A percentile compares a stretch with the other conserved stretches of the same genome.
Conservation (phyloP, 2,113 vertebrate genomes). For the Mobula birostris region DNA sequence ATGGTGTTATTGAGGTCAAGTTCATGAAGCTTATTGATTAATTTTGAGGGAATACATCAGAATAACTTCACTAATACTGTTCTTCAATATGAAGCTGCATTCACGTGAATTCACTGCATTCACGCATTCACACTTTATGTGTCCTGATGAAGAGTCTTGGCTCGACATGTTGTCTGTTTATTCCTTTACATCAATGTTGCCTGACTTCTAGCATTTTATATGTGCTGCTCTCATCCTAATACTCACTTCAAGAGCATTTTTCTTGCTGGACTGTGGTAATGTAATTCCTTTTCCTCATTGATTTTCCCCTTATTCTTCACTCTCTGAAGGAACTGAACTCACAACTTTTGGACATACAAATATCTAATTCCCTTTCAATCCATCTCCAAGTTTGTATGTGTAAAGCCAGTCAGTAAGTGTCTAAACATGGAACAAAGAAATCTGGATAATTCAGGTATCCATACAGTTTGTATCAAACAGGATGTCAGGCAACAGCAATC, state of each 20-base stretch:
- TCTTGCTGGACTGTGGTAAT: neutral
- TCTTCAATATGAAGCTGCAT: neutral
- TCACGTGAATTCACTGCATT: neutral
- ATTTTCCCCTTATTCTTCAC: neutral
- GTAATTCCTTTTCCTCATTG: neutral
- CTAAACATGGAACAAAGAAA: too few species aligned
- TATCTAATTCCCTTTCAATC: neutral
- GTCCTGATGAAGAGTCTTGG: too few species aligned
- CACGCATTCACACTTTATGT: too few species aligned
- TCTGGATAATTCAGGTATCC: neutral
- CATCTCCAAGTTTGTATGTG: neutral
- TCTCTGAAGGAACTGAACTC: neutral
- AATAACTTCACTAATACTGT: neutral
- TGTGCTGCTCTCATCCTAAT: neutral
- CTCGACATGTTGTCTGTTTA: too few species aligned
- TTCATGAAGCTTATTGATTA: too few species aligned
- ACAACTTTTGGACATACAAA: neutral
- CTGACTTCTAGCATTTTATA: too few species aligned
- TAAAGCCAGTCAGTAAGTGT: neutral
- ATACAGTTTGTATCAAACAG: neutral
- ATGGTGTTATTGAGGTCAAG: too few species aligned
- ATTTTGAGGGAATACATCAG: too few species aligned
- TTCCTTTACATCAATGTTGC: too few species aligned
- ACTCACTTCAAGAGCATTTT: neutral
- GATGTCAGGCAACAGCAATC: neutral